Percentiles rank a stretch among this genome's conserved stretches.
These are phyloP conservation scores for Coregonus sp. DNA, from an alignment of 2,797 vertebrate genomes.

Conservation along the genomic window DNA sequence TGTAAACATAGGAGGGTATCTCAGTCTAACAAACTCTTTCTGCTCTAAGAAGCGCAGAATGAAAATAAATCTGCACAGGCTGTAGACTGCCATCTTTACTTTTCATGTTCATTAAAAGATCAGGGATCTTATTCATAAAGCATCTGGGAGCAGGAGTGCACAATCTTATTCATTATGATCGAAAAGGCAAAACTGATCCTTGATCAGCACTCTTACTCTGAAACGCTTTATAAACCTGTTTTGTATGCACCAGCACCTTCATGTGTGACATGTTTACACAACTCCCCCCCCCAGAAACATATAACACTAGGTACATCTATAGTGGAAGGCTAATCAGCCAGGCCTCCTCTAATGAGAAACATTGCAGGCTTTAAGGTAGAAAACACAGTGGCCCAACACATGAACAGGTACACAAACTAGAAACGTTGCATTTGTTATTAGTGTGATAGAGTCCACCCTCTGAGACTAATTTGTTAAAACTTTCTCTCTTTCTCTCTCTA, in stretches of 20 bases:
- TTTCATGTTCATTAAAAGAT: too few species aligned
- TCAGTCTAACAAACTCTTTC: too few species aligned
- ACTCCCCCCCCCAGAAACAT: not conserved
- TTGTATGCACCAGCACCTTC: not conserved
- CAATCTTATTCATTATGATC: not conserved
- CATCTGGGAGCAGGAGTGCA: too few species aligned
- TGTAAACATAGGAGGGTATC: not conserved
- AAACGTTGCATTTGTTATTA: too few species aligned
- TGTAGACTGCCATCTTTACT: too few species aligned
- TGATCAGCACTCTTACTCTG: not conserved
- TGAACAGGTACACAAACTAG: not conserved
- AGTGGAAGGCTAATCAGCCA: constrained; percentile 8
- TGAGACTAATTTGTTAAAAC: not conserved
- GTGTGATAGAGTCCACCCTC: not conserved
- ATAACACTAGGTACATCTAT: not conserved
- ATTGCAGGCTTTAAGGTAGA: constrained; percentile 15
- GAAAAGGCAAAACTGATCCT: not conserved
- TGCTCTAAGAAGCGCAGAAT: not conserved
- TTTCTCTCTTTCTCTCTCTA: too few species aligned
- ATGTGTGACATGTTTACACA: not conserved
- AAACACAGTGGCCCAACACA: not conserved
- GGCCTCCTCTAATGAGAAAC: constrained; percentile 14
- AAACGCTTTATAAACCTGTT: not conserved
- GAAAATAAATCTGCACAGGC: not conserved
- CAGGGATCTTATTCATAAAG: too few species aligned